Evolutionary conservation across 1,140 invertebrate genomes (phyloP).

Genomic region (Pomacea maculata): DNA sequence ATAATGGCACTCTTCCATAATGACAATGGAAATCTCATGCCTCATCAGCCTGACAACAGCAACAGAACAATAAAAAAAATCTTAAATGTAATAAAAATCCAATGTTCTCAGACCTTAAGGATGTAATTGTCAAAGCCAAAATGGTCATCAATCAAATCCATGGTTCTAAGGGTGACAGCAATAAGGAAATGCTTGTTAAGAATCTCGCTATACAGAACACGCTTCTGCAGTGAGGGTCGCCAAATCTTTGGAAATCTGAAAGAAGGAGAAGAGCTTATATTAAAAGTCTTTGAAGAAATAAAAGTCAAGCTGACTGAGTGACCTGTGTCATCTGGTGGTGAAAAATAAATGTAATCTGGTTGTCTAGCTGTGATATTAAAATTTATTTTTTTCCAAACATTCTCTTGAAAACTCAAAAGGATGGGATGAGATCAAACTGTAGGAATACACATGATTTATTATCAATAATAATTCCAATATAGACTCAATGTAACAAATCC

Average conservation of each 20-base stretch:
- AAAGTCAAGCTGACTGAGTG: too few relatives aligned
- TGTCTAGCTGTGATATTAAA: too few relatives aligned
- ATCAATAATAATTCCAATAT: neutral
- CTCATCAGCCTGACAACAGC: neutral
- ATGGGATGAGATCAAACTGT: neutral
- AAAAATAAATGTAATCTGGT: too few relatives aligned
- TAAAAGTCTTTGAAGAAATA: too few relatives aligned
- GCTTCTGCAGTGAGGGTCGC: constrained; percentile 81
- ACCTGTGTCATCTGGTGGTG: too few relatives aligned
- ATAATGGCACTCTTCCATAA: neutral
- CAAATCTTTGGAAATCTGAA: constrained; percentile 79
- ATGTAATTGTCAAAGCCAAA: constrained; percentile 97
- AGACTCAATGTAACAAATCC: neutral
- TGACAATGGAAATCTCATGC: neutral
- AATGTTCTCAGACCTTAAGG: constrained; percentile 74
- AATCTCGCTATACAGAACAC: constrained; percentile 93
- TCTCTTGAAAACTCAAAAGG: neutral
- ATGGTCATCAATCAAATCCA: constrained; percentile 86
- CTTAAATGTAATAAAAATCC: neutral
- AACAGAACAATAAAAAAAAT: neutral
- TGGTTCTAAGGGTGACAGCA: constrained; percentile 80
- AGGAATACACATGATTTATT: neutral
- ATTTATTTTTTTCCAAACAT: too few relatives aligned
- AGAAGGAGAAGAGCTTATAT: neutral
- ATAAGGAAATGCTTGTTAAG: constrained; percentile 86